Percentiles rank a stretch among this genome's conserved stretches.
Evolutionary conservation across 2,113 vertebrate genomes (phyloP).

Genomic region (Scytalopus superciliaris): DNA sequence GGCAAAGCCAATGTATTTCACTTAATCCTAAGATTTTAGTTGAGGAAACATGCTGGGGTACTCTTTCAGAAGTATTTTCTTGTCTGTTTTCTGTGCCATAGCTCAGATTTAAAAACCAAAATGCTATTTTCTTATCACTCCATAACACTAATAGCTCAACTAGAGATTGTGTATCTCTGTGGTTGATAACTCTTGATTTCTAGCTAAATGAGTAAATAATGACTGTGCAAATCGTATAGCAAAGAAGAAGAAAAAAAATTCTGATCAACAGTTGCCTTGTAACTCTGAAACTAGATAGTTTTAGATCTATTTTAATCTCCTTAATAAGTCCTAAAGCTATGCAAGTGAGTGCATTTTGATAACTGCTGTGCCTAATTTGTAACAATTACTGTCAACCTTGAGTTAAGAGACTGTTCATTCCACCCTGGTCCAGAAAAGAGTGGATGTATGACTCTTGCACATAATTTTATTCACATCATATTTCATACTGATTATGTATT

Average conservation of each 20-base stretch:
- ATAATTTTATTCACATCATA: conserved; percentile 91
- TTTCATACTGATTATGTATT: conserved; percentile 94
- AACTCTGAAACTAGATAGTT: conserved; percentile 73
- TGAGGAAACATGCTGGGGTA: conserved; percentile 12
- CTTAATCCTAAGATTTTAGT: conserved; percentile 14
- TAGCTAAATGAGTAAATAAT: conserved; percentile 61
- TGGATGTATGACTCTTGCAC: conserved; percentile 82
- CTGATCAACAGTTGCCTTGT: conserved; percentile 80
- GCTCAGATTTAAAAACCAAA: conserved; percentile 39
- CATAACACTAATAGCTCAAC: neutral
- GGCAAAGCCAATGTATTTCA: neutral
- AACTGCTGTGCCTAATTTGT: conserved; percentile 88
- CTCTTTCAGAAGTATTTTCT: conserved; percentile 21
- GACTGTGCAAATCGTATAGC: conserved; percentile 7
- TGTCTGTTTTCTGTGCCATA: conserved; percentile 26
- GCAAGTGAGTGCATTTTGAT: conserved; percentile 87
- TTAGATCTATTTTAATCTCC: conserved; percentile 83
- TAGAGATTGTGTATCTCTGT: conserved; percentile 27
- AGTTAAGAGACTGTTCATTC: conserved; percentile 85
- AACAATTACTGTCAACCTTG: conserved; percentile 91
- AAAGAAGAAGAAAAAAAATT: conserved; percentile 27
- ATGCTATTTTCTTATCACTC: conserved; percentile 12
- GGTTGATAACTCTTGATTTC: conserved; percentile 30
- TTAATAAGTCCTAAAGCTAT: conserved; percentile 84
- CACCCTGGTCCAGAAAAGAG: conserved; percentile 81